These are phyloP conservation scores for Magallana ariakensis DNA, from an alignment of 1,140 invertebrate species.

Conservation along the genomic window DNA sequence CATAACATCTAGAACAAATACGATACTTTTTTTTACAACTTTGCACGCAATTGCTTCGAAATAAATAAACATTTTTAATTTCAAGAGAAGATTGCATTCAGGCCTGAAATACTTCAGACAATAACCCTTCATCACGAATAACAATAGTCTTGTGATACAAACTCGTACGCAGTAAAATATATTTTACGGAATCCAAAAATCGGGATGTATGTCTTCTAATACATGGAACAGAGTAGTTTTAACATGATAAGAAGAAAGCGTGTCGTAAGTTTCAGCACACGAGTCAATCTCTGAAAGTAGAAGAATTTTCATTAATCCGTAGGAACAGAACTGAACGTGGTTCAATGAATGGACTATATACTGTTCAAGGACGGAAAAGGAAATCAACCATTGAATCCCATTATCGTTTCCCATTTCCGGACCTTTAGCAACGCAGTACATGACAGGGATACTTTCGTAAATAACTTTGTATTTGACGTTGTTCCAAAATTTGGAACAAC, in stretches of 20 bases:
- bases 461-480: not conserved
- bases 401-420: not conserved
- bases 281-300: not conserved
- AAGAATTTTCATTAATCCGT: not conserved
- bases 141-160: not conserved
- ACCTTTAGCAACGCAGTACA: not conserved
- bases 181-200: not conserved
- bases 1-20: too few species aligned
- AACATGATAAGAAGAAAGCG: not conserved
- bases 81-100: not conserved
- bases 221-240: slow-evolving; percentile 1
- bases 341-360: not conserved
- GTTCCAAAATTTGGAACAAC: not conserved
- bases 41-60: not conserved
- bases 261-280: not conserved
- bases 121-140: not conserved
- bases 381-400: not conserved
- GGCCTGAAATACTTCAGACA: not conserved
- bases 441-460: not conserved
- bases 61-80: not conserved
- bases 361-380: not conserved
- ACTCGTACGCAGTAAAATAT: not conserved
- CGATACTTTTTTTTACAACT: too few species aligned
- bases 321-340: not conserved
- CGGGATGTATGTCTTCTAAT: not conserved